Evolutionary conservation across 92 coral and sea anemone genomes (phyloP), one percentile per base, ranked within the genome.

Genomic region (Palythoa grandis): DNA sequence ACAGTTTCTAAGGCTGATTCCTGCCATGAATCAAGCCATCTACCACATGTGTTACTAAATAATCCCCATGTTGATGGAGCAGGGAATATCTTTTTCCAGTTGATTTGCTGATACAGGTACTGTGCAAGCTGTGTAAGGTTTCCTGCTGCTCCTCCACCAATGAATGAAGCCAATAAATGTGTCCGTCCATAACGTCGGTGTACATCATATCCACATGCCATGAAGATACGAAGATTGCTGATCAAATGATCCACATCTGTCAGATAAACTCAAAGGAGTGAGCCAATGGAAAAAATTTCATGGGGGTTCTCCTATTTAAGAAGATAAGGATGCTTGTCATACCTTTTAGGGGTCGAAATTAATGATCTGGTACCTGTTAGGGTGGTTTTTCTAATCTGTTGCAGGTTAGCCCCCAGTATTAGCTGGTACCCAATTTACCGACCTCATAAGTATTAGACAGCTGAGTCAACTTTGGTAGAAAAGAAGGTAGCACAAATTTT

Each of bases 91-190:
- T 92, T 87, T 56, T 88, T 83, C 94, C 95, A 93, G 48, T 70
- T 86, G 16, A 78, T 74, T 69, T 91, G 88, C 20, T 96, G 96
- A 65, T 89, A 86, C 16, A 93, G 29, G 79, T 94, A 96, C 63
- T 87, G 89, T 12, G 93, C 80, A 76, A 92, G 86, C 72, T 95
- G 98, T 20, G 96, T 87, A 12, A 90, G 69, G 77, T 95, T 95
- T 14, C 98, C 98, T 25, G 93, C 78, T 3, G 93, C 88, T 14
- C 98, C 98, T 20, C 98, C 98, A 70, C 98, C 98, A 72, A 93
- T 25, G 79, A 96, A 95, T 40, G 92, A 84, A 12, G 88, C 74
- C 61, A 95, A 73, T 35, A 95, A 76, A 77, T 96, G 98, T 75
- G 72, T 78, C 4, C 98, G 95, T 35, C 98, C 98, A 88, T 91